Evolutionary conservation across 2,888 invertebrate species (phyloP).

Genomic region (Elegia similella): DNA sequence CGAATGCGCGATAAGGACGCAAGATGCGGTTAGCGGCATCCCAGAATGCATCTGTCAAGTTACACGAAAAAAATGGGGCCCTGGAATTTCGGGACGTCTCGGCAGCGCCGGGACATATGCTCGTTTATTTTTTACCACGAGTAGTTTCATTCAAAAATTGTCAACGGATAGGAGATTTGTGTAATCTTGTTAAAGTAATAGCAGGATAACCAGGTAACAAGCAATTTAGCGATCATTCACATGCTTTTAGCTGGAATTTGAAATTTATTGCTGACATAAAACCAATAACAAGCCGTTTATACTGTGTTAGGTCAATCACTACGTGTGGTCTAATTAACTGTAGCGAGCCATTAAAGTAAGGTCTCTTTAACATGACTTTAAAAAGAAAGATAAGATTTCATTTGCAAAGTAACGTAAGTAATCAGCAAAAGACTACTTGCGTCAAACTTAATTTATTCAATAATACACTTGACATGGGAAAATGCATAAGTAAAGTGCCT

Average conservation of each 20-base stretch:
- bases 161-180: constrained; percentile 75
- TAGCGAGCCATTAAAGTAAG: not conserved
- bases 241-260: constrained; percentile 35
- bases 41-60: constrained; percentile 80
- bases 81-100: constrained; percentile 78
- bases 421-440: constrained; percentile 8
- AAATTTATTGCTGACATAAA: constrained; percentile 31
- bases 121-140: constrained; percentile 70
- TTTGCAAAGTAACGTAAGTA: not conserved
- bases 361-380: not conserved
- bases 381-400: not conserved
- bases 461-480: constrained; percentile 38
- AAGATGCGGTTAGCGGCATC: constrained; percentile 77
- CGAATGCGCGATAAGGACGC: constrained; percentile 70
- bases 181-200: constrained; percentile 77
- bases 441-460: constrained; percentile 26
- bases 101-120: constrained; percentile 65
- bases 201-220: constrained; percentile 57
- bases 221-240: constrained; percentile 60
- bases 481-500: constrained; percentile 30
- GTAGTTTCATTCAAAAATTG: constrained; percentile 79
- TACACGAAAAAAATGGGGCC: constrained; percentile 68
- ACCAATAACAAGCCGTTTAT: constrained; percentile 40
- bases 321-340: not conserved
- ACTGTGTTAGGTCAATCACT: constrained; percentile 20